Evolutionary conservation across 2,888 invertebrate species (phyloP).

Genomic region (Chaetoderma sp.): DNA sequence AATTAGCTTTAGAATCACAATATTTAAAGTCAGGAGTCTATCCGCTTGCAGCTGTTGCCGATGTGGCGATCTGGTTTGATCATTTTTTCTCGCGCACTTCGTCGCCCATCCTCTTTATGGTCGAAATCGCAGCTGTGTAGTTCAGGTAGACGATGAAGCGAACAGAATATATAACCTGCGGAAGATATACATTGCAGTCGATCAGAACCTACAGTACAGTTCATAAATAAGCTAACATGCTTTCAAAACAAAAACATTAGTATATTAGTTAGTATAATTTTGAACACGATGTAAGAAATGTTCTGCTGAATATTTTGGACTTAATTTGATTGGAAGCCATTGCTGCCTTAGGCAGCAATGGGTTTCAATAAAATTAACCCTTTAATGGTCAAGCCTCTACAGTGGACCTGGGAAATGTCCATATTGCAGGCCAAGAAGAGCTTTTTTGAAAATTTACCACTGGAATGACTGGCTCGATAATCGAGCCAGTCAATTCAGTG

Average conservation of each 20-base stretch:
- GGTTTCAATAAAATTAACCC: neutral
- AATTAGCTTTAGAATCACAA: no score
- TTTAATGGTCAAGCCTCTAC: no score
- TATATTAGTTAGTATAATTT: neutral
- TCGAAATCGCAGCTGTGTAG: constrained; percentile 66
- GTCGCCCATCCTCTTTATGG: constrained; percentile 66
- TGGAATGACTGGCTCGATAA: no score
- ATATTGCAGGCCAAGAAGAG: no score
- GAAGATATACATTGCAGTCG: constrained; percentile 1
- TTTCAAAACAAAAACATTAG: neutral
- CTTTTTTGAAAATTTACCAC: no score
- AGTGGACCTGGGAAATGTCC: no score
- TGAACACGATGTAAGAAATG: neutral
- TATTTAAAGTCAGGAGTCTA: constrained; percentile 53
- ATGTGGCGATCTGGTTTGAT: constrained; percentile 66
- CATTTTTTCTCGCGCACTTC: constrained; percentile 67
- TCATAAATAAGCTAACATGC: no score
- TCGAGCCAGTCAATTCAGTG: no score
- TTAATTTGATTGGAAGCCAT: no score
- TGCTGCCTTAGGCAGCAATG: no score
- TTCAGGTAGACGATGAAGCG: constrained; percentile 66
- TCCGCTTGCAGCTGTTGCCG: constrained; percentile 61
- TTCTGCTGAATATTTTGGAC: no score
- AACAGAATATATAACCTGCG: constrained; percentile 66
- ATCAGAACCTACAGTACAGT: no score